phyloP scores from a whole-genome alignment of 2,797 vertebrate species.

The Macropodus opercularis region DNA sequence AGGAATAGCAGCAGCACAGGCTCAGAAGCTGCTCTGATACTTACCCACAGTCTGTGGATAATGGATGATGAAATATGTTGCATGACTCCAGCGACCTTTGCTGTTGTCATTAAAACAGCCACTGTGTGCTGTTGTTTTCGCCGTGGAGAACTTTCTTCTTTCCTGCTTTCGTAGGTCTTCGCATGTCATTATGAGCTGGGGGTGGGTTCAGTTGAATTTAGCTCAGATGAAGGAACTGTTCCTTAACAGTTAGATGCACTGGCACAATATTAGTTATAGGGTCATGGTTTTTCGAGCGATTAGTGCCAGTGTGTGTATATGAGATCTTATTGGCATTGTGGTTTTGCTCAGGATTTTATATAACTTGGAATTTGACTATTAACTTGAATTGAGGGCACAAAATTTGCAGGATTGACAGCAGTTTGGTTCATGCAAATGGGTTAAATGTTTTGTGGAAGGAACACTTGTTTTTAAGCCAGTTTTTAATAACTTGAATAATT shows the following conservation, averaged over 20 bases:
- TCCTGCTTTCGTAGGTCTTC: background rate
- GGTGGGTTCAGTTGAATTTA: background rate
- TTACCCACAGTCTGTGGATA: slow-evolving; percentile 44
- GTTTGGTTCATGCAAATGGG: too few species aligned
- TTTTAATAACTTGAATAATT: too few species aligned
- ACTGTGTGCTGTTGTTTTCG: background rate
- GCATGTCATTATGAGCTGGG: too few species aligned
- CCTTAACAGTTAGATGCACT: background rate
- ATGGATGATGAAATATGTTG: slow-evolving; percentile 55
- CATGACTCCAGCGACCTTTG: slow-evolving; percentile 44
- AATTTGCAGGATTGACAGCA: too few species aligned
- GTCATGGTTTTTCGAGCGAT: too few species aligned
- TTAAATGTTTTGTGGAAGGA: too few species aligned
- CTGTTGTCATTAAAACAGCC: slow-evolving; percentile 38
- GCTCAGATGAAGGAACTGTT: background rate
- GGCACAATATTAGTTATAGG: background rate
- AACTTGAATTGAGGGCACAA: too few species aligned
- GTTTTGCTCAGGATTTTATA: background rate
- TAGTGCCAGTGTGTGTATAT: too few species aligned
- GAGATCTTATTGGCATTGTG: too few species aligned
- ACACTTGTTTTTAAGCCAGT: too few species aligned
- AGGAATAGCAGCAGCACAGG: slow-evolving; percentile 26
- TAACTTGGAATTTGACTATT: too few species aligned
- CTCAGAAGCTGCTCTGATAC: slow-evolving; percentile 31
- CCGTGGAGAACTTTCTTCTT: background rate